These are phyloP conservation scores for Papilio demoleus DNA, from an alignment of 2,888 invertebrate species.

Conservation along the genomic window DNA sequence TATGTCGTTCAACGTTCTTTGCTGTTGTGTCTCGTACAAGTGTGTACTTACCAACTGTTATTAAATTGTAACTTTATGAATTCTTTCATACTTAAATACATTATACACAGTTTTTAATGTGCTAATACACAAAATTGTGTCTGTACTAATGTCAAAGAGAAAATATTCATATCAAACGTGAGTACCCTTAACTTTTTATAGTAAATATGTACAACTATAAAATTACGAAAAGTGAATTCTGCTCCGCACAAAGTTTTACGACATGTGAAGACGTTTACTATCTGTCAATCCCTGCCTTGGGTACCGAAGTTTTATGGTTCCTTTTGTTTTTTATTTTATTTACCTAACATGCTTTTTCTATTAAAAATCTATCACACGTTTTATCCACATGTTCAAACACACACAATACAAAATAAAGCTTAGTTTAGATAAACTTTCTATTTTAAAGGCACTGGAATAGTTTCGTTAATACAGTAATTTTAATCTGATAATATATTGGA, in stretches of 20 bases:
- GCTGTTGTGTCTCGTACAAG: slow-evolving; percentile 1
- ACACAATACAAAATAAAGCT: neutral
- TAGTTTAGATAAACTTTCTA: neutral
- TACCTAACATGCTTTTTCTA: neutral
- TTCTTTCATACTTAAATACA: neutral
- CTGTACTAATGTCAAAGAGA: neutral
- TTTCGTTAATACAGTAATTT: no score
- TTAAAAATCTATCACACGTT: neutral
- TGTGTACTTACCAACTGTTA: neutral
- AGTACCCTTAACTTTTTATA: neutral
- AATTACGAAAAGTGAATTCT: slow-evolving; percentile 7
- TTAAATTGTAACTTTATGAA: neutral
- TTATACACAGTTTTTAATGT: neutral
- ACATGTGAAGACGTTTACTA: slow-evolving; percentile 11
- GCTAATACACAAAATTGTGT: neutral
- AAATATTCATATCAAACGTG: neutral
- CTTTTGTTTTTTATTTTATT: neutral
- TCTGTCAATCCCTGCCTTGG: slow-evolving; percentile 10
- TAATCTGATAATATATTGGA: no score
- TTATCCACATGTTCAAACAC: neutral
- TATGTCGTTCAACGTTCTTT: slow-evolving; percentile 22
- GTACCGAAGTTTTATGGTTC: neutral
- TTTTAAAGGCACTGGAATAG: no score
- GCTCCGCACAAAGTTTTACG: neutral
- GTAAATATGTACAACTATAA: slow-evolving; percentile 12